phyloP scores from a whole-genome alignment of 2,797 vertebrate genomes.

The Triplophysa yarkandensis region DNA sequence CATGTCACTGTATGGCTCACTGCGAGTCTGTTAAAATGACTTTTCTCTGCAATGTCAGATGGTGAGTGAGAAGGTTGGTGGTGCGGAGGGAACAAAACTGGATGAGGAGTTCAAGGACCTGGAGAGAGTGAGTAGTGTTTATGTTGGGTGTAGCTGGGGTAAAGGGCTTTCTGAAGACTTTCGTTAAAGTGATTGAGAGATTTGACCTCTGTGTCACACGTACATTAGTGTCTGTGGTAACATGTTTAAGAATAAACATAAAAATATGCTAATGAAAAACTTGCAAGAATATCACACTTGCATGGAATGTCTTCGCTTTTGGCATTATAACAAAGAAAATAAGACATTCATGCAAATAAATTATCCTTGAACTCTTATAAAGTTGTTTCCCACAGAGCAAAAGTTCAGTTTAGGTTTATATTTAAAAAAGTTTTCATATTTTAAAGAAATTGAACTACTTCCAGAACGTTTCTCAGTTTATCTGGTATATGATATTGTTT shows the following conservation, averaged over 20 bases:
- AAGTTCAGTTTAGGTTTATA: too few relatives aligned
- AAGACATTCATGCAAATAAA: too few relatives aligned
- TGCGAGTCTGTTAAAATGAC: neutral
- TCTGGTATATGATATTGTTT: too few relatives aligned
- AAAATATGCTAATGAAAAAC: neutral
- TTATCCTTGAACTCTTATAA: neutral
- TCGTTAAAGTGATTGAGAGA: constrained; percentile 19
- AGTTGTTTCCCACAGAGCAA: too few relatives aligned
- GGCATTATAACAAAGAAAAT: neutral
- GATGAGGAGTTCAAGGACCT: constrained; percentile 98
- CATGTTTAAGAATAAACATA: neutral
- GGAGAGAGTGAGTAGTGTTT: constrained; percentile 84
- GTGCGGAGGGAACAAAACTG: constrained; percentile 96
- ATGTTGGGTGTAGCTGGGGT: neutral
- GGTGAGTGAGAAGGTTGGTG: constrained; percentile 98
- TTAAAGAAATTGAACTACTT: too few relatives aligned
- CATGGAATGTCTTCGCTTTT: neutral
- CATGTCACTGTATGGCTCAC: neutral
- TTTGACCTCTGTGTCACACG: constrained; percentile 1
- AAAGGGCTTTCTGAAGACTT: constrained; percentile 2
- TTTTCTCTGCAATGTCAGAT: constrained; percentile 73
- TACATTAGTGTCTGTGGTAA: neutral
- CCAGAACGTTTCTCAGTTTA: too few relatives aligned
- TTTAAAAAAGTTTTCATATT: too few relatives aligned
- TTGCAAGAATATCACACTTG: neutral